Base-by-base conservation (phyloP, 2,888 invertebrate species). In the Cyrtodaria siliqua region DNA sequence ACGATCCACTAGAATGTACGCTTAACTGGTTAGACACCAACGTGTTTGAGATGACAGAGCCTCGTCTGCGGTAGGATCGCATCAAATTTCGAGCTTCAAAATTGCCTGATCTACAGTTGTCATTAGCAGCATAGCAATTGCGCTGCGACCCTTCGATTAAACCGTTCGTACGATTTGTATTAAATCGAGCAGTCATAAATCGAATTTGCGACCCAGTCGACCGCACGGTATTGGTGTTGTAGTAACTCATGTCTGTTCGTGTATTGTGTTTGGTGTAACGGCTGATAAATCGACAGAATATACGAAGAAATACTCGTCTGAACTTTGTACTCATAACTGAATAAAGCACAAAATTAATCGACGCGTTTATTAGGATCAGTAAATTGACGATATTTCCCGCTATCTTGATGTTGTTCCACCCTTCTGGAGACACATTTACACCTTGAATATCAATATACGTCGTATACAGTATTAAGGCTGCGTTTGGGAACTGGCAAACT, bases 271-370 rank as follows among this genome's bases (percentile, higher is more conserved):
- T 33, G 6, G 33, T 33, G 33, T 33, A 33, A 42, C 38, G 57
- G 52, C 53, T 47, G 72, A 52, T 16, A 24, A 64, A 56, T 38
- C 62, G 69, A 64, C 88, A 87, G 16, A 89, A 60, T 23, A 83
- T 75, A 20, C 79, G 74, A 50, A 82, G 78, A 84, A 93, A 93
- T 1, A 96, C 96, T 78, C 94, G 94, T 42, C 96, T 94, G 93
- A 96, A 96, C 88, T 96, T 96, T 89, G 95, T 95, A 82, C 96
- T 96, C 91, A 96, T 94, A 40, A 95, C 95, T 86, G 96, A 96
- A 92, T 96, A 96, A 71, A 96, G 94, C 84, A 96, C 94, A 93
- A 96, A 96, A 93, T 96, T 96, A 59, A 95, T 95, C 0, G 96
- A 95, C 3, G 96, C 96, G 93, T 96, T 96, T 70, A 96, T 93